Percentiles rank a stretch among this genome's conserved stretches.
phyloP scores from a whole-genome alignment of 2,113 vertebrate genomes.

The Argyrosomus japonicus region DNA sequence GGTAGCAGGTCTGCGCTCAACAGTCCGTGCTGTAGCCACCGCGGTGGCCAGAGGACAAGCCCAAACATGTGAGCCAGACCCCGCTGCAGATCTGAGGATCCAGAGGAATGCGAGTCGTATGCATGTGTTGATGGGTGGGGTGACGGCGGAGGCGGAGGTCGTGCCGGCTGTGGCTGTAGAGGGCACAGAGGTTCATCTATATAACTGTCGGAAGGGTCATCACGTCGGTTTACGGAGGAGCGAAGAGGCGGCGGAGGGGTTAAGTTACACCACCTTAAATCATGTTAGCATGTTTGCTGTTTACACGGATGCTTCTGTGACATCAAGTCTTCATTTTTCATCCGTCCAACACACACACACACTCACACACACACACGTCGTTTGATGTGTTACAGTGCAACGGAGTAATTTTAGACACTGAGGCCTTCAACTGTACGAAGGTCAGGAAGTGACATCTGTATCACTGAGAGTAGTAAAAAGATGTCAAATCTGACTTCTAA shows the following conservation, averaged over 20 bases:
- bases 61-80: constrained; percentile 58
- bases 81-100: constrained; percentile 39
- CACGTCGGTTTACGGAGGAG: constrained; percentile 5
- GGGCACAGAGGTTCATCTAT: constrained; percentile 9
- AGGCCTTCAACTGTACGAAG: constrained; percentile 10
- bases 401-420: background rate
- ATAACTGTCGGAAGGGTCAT: background rate
- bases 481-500: background rate
- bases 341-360: background rate
- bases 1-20: constrained; percentile 23
- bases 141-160: background rate
- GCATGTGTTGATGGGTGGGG: constrained; percentile 8
- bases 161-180: background rate
- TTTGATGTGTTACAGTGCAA: background rate
- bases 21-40: background rate
- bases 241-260: background rate
- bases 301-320: constrained; percentile 33
- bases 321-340: constrained; percentile 46
- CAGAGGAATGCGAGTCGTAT: constrained; percentile 46
- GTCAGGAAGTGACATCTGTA: background rate
- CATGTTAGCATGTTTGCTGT: constrained; percentile 47
- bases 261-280: constrained; percentile 43
- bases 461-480: background rate
- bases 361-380: constrained; percentile 1
- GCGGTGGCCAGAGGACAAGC: constrained; percentile 34